Conservation (phyloP, 37 sponge, comb jelly and placozoan species). For the Lycopodina hypogea region DNA sequence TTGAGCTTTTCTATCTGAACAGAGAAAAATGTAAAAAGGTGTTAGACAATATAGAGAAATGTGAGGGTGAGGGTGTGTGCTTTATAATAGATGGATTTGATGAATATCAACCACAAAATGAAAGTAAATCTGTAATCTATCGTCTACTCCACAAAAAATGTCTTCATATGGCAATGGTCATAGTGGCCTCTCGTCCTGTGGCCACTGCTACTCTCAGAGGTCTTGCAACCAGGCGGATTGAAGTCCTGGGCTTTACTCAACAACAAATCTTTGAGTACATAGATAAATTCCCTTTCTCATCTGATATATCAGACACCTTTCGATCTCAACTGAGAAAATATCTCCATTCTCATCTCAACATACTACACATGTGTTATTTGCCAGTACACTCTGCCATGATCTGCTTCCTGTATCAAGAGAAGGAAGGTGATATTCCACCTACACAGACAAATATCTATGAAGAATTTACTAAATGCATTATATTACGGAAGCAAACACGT, state of each 20-base stretch:
- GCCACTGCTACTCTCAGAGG: neutral
- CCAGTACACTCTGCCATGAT: slow-evolving; percentile 33
- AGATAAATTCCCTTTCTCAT: neutral
- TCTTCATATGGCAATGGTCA: slow-evolving; percentile 2
- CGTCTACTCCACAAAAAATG: neutral
- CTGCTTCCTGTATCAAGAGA: neutral
- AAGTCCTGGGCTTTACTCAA: slow-evolving; percentile 25
- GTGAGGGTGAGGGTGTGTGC: slow-evolving; percentile 22
- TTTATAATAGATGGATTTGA: slow-evolving; percentile 53
- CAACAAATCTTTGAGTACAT: slow-evolving; percentile 18
- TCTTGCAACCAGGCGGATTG: neutral
- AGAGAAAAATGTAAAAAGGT: neutral
- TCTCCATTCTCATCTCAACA: slow-evolving; percentile 1
- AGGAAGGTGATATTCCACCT: neutral
- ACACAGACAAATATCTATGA: slow-evolving; percentile 32
- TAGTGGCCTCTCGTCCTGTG: slow-evolving; percentile 25
- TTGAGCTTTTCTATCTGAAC: neutral
- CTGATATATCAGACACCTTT: too few relatives aligned
- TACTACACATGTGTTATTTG: slow-evolving; percentile 35
- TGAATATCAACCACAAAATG: slow-evolving; percentile 23
- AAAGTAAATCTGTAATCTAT: neutral
- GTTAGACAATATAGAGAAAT: neutral
- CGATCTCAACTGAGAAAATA: neutral
- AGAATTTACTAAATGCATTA: slow-evolving; percentile 11
- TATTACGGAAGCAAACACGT: neutral